These are phyloP conservation scores for Mercenaria mercenaria DNA, from an alignment of 1,140 invertebrate genomes.

Conservation along the genomic window DNA sequence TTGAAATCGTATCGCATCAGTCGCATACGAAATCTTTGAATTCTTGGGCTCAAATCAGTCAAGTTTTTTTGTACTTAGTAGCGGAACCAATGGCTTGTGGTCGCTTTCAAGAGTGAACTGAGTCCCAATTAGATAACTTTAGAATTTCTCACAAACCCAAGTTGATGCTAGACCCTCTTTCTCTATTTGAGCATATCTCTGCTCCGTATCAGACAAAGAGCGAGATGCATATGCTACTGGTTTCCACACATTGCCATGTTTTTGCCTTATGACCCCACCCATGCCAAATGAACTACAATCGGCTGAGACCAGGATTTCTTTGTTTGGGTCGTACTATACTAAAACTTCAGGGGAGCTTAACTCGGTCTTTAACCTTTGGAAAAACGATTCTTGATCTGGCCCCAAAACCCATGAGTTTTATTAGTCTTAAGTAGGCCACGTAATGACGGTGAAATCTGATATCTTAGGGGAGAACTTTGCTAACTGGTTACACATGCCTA, in stretches of 20 bases:
- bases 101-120: slow-evolving; percentile 16
- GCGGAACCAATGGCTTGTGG: slow-evolving; percentile 23
- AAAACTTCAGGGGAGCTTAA: background rate
- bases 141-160: background rate
- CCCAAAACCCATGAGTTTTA: background rate
- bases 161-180: slow-evolving; percentile 27
- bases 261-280: background rate
- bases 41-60: background rate
- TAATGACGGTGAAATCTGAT: background rate
- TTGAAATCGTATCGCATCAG: slow-evolving; percentile 7
- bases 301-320: background rate
- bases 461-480: background rate
- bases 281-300: slow-evolving; percentile 6
- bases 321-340: background rate
- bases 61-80: background rate
- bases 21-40: slow-evolving; percentile 33
- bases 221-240: slow-evolving; percentile 3
- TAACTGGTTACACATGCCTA: slow-evolving; percentile 20
- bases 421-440: background rate
- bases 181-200: slow-evolving; percentile 8
- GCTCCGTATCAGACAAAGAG: background rate
- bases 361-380: background rate
- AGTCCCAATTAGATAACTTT: background rate
- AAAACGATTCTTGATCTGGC: background rate
- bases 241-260: background rate